phyloP scores from a whole-genome alignment of 2,797 vertebrate genomes.

The Chromobotia macracanthus region DNA sequence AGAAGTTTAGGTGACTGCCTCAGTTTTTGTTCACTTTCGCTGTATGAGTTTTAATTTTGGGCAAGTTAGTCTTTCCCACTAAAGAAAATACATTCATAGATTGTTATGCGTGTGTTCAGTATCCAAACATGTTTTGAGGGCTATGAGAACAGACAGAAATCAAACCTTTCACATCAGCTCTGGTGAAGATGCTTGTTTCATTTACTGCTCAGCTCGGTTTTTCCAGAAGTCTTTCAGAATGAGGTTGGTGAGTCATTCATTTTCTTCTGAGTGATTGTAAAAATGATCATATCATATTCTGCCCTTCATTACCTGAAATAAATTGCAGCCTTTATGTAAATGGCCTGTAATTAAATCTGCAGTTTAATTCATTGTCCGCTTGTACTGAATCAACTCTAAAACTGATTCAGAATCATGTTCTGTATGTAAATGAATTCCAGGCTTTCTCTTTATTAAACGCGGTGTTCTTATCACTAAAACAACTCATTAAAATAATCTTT shows the following conservation, averaged over 20 bases:
- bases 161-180: too few species aligned
- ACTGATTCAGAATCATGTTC: not conserved
- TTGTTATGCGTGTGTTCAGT: not conserved
- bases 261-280: conserved; percentile 6
- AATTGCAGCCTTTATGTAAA: conserved; percentile 33
- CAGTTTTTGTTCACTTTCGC: too few species aligned
- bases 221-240: not conserved
- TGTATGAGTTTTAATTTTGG: too few species aligned
- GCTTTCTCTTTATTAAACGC: not conserved
- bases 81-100: too few species aligned
- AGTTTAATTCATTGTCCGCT: not conserved
- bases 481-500: conserved; percentile 13
- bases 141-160: too few species aligned
- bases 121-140: not conserved
- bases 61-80: too few species aligned
- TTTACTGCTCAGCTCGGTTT: too few species aligned
- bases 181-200: too few species aligned
- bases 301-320: conserved; percentile 26
- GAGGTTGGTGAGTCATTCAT: not conserved
- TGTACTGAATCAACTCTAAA: not conserved
- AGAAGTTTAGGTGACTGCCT: too few species aligned
- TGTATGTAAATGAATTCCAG: conserved; percentile 14
- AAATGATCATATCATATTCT: conserved; percentile 25
- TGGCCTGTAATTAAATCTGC: conserved; percentile 24
- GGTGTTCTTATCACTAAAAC: conserved; percentile 12